Percentiles rank a stretch among this genome's conserved stretches.
phyloP scores from a whole-genome alignment of 2,797 vertebrate species.

The Lepilemur ruficaudatus region DNA sequence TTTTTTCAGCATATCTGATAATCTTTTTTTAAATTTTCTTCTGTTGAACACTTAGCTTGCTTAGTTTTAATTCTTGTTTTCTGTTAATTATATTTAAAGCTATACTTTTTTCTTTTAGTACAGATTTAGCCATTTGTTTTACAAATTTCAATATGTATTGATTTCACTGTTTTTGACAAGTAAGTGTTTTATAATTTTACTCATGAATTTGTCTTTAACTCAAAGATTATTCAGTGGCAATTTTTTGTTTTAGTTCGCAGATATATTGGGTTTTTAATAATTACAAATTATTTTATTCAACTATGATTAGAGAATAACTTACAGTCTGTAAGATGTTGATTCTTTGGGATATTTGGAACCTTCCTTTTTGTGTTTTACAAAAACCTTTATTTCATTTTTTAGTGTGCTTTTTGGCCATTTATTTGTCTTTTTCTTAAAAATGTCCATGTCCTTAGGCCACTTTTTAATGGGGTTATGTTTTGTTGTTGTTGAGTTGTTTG shows the following conservation, averaged over 20 bases:
- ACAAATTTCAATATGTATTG: neutral
- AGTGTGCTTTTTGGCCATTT: no score
- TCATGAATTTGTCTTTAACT: neutral
- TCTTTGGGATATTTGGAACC: neutral
- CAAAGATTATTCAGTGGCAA: neutral
- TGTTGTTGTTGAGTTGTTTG: no score
- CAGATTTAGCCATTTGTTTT: neutral
- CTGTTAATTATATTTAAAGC: neutral
- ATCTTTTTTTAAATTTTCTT: neutral
- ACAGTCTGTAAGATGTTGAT: neutral
- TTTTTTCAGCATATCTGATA: neutral
- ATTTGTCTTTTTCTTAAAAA: no score
- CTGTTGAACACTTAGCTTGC: neutral
- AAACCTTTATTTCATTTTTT: no score
- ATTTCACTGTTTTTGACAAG: neutral
- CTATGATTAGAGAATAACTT: neutral
- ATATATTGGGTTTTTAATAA: neutral
- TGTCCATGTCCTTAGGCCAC: no score
- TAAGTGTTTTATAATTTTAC: neutral
- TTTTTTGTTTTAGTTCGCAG: neutral
- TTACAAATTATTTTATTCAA: neutral
- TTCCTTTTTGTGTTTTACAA: neutral
- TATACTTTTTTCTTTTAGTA: neutral
- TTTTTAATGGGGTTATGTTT: no score
- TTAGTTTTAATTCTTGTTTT: constrained; percentile 26